Conservation (phyloP, 2,113 vertebrate species). For the Microtus ochrogaster region DNA sequence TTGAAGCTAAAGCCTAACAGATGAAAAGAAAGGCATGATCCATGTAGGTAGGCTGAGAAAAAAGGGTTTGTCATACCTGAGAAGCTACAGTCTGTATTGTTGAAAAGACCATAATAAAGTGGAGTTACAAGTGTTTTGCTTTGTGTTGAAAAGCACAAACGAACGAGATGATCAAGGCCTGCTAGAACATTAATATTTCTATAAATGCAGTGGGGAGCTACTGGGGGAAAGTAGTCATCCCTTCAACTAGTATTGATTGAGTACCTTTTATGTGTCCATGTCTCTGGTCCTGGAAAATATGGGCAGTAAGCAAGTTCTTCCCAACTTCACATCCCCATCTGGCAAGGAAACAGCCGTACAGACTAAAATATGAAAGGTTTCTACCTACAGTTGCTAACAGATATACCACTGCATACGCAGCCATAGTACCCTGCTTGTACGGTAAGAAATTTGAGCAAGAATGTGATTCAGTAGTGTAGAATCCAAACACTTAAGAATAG, state of each 20-base stretch:
- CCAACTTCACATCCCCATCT: not conserved
- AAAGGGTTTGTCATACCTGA: not conserved
- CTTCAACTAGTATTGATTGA: conserved; percentile 1
- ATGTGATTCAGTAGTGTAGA: not conserved
- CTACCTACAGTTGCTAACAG: not conserved
- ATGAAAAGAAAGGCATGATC: not conserved
- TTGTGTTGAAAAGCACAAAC: not conserved
- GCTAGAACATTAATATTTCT: not conserved
- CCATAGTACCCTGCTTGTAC: not conserved
- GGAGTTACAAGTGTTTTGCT: not conserved
- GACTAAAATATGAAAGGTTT: not conserved
- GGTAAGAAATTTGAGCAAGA: not conserved
- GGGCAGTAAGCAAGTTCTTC: not conserved
- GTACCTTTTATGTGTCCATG: not conserved
- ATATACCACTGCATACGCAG: not conserved
- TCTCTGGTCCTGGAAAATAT: not conserved
- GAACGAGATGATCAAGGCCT: not conserved
- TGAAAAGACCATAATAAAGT: not conserved
- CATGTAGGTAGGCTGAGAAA: not conserved
- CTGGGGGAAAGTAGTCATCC: conserved; percentile 28
- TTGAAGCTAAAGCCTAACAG: conserved; percentile 32
- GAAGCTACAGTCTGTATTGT: not conserved
- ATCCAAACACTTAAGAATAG: not conserved
- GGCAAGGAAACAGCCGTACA: not conserved
- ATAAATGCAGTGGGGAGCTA: not conserved